phyloP scores from a whole-genome alignment of 2,113 vertebrate genomes.

The Neoarius graeffei region DNA sequence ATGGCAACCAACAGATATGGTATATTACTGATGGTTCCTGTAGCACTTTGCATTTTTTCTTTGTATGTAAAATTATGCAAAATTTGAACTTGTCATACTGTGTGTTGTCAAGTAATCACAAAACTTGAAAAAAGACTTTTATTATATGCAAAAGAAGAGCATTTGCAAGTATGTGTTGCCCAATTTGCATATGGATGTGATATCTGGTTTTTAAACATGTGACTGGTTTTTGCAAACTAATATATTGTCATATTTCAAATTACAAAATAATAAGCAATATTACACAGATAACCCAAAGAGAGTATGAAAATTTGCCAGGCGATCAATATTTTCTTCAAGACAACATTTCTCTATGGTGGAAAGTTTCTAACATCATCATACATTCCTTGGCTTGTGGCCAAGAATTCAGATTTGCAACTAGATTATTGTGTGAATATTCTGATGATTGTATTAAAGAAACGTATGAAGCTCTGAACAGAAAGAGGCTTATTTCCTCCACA shows the following conservation, averaged over 20 bases:
- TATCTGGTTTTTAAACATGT: conserved; percentile 6
- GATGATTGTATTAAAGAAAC: conserved; percentile 12
- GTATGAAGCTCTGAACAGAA: conserved; percentile 22
- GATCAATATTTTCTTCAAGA: conserved; percentile 3
- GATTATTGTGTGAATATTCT: conserved; percentile 32
- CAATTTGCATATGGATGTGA: conserved; percentile 8
- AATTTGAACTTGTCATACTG: background rate
- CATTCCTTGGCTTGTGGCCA: background rate
- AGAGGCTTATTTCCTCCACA: conserved; percentile 35
- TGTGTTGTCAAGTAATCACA: background rate
- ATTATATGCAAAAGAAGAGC: conserved; percentile 3
- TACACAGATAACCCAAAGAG: background rate
- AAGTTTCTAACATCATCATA: conserved; percentile 12
- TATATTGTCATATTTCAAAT: conserved; percentile 3
- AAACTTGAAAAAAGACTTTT: background rate
- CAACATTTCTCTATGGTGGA: background rate
- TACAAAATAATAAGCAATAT: background rate
- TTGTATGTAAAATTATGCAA: background rate
- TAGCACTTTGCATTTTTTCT: background rate
- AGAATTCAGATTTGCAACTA: conserved; percentile 27
- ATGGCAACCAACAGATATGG: background rate
- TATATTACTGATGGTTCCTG: background rate
- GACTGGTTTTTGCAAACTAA: background rate
- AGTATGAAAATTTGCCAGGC: background rate
- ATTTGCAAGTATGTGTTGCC: background rate